Conservation (phyloP, 2,888 invertebrate genomes). For the Cryptus viduatorius region DNA sequence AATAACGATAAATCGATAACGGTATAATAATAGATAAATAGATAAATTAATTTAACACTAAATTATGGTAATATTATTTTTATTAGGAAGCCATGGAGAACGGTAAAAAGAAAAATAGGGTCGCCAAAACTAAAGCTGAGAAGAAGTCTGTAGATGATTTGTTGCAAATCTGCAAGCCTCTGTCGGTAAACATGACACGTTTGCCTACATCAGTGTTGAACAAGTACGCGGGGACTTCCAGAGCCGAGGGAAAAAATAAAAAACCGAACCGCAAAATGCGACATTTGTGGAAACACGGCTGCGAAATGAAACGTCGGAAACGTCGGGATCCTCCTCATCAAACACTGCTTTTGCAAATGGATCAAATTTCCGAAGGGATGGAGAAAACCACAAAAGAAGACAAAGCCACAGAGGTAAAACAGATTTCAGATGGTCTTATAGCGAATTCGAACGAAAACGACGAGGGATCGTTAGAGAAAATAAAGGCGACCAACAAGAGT, state of each 20-base stretch:
- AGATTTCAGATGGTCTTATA: neutral
- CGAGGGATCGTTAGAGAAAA: neutral
- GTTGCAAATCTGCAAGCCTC: slow-evolving; percentile 54
- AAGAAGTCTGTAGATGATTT: neutral
- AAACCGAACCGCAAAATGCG: neutral
- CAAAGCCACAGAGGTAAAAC: neutral
- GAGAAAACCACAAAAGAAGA: no score
- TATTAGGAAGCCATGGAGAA: slow-evolving; percentile 3
- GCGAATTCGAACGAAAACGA: neutral
- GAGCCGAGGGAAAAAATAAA: neutral
- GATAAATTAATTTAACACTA: neutral
- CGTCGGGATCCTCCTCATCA: no score
- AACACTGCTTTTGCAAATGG: no score
- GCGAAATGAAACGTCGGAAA: no score
- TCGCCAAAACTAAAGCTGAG: no score
- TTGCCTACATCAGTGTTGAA: slow-evolving; percentile 42
- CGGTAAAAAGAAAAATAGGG: neutral
- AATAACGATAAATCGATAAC: no score
- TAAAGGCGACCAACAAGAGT: neutral
- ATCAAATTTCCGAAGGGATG: neutral
- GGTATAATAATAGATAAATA: neutral
- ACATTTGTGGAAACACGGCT: slow-evolving; percentile 6
- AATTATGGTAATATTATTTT: neutral
- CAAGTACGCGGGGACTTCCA: neutral
- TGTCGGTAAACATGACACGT: slow-evolving; percentile 57